These are phyloP conservation scores for Bombus picipes DNA, from an alignment of 1,140 invertebrate genomes.

Conservation along the genomic window DNA sequence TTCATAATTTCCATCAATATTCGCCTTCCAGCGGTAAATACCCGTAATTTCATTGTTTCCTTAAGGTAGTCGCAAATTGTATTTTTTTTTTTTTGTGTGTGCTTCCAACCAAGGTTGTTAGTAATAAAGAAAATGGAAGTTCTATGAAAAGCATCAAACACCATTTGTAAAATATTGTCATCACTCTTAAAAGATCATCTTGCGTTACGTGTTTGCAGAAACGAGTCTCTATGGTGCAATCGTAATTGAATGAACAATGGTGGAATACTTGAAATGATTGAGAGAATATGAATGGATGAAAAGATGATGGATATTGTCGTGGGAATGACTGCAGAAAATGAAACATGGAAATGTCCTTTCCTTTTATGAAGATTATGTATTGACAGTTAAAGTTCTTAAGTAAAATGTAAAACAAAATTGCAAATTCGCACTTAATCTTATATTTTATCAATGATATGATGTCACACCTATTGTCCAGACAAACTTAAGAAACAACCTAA, in stretches of 20 bases:
- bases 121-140: constrained; percentile 21
- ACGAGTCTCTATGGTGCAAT: background rate
- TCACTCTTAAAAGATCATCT: background rate
- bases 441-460: background rate
- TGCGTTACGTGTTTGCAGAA: too few relatives aligned
- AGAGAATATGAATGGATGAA: background rate
- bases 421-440: background rate
- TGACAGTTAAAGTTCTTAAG: background rate
- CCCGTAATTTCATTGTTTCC: constrained; percentile 1
- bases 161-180: background rate
- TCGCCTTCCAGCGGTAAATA: background rate
- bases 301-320: background rate
- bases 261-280: background rate
- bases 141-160: background rate
- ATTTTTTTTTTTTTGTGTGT: background rate
- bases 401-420: background rate
- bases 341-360: background rate
- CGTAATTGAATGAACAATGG: background rate
- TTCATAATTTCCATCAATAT: background rate
- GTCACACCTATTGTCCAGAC: background rate
- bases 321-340: background rate
- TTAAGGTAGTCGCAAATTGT: background rate
- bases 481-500: background rate
- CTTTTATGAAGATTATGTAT: background rate
- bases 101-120: background rate